A percentile compares a stretch with the other conserved stretches of the same genome.
Evolutionary conservation across 2,888 invertebrate genomes (phyloP).

Genomic region (Lapara coniferarum): DNA sequence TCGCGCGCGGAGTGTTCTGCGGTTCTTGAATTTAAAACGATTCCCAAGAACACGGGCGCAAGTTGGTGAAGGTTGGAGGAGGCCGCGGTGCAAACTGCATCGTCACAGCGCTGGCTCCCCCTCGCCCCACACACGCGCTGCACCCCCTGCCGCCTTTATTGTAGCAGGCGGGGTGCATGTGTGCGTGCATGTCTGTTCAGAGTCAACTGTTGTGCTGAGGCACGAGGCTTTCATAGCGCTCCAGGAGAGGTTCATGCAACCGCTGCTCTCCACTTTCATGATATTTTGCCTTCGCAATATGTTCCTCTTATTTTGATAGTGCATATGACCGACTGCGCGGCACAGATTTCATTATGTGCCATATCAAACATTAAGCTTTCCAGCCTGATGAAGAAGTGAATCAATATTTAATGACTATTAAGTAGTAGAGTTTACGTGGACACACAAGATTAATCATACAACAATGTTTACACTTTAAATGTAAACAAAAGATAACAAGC

Average conservation of each 20-base stretch:
- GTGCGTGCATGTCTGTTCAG: slow-evolving; percentile 61
- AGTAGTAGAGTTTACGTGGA: slow-evolving; percentile 16
- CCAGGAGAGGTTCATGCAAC: slow-evolving; percentile 57
- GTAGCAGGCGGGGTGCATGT: slow-evolving; percentile 59
- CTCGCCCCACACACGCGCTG: slow-evolving; percentile 47
- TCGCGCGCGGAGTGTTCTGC: slow-evolving; percentile 66
- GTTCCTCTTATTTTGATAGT: slow-evolving; percentile 35
- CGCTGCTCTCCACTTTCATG: slow-evolving; percentile 62
- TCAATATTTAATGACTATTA: slow-evolving; percentile 20
- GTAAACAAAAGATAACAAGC: slow-evolving; percentile 23
- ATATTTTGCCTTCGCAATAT: slow-evolving; percentile 57
- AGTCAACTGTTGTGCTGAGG: slow-evolving; percentile 78
- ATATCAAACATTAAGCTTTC: slow-evolving; percentile 15
- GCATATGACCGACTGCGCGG: slow-evolving; percentile 49
- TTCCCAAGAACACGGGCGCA: slow-evolving; percentile 82
- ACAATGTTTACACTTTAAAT: slow-evolving; percentile 16
- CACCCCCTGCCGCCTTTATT: slow-evolving; percentile 64
- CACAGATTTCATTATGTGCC: slow-evolving; percentile 5
- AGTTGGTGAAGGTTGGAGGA: slow-evolving; percentile 82
- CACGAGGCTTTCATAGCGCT: slow-evolving; percentile 71
- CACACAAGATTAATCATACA: slow-evolving; percentile 17
- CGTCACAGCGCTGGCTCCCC: slow-evolving; percentile 66
- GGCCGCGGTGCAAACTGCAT: slow-evolving; percentile 83
- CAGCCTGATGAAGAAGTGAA: neutral
- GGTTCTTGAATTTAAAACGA: slow-evolving; percentile 83